Percentiles rank a stretch among this genome's conserved stretches.
These are phyloP conservation scores for Orthonychiurus folsomi DNA, from an alignment of 2,888 invertebrate genomes.

Conservation along the genomic window DNA sequence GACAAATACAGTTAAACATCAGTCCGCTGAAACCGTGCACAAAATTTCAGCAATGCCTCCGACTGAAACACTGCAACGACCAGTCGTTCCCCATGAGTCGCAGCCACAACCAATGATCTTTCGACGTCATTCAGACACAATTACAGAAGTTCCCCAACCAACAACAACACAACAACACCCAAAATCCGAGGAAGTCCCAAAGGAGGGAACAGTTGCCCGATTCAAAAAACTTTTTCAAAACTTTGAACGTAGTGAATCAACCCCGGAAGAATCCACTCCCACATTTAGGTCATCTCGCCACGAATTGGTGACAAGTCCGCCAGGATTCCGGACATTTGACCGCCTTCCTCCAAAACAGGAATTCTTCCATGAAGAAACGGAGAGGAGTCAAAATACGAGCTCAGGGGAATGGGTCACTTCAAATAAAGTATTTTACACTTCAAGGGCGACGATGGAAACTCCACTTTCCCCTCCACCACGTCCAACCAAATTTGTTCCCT, in stretches of 20 bases:
- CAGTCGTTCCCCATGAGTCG: background rate
- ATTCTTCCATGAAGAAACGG: background rate
- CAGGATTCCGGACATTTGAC: background rate
- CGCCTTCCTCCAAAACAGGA: background rate
- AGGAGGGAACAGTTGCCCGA: background rate
- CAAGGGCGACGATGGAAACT: background rate
- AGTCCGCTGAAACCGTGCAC: background rate
- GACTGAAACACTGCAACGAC: background rate
- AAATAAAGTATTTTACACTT: background rate
- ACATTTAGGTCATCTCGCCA: background rate
- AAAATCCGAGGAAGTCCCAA: background rate
- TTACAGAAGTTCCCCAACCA: background rate
- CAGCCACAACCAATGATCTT: background rate
- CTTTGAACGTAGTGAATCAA: background rate
- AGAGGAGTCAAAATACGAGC: background rate
- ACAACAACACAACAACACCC: too few relatives aligned
- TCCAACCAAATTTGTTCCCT: constrained; percentile 58
- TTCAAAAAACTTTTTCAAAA: constrained; percentile 1
- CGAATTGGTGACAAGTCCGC: background rate
- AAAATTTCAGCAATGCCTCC: too few relatives aligned
- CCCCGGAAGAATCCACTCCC: background rate
- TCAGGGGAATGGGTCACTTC: background rate
- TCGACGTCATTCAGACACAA: background rate
- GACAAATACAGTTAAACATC: background rate
- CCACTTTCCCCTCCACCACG: background rate